Evolutionary conservation across 2,797 vertebrate species (phyloP), one percentile per base, ranked within the genome.

Genomic region (Darevskia mixta): DNA sequence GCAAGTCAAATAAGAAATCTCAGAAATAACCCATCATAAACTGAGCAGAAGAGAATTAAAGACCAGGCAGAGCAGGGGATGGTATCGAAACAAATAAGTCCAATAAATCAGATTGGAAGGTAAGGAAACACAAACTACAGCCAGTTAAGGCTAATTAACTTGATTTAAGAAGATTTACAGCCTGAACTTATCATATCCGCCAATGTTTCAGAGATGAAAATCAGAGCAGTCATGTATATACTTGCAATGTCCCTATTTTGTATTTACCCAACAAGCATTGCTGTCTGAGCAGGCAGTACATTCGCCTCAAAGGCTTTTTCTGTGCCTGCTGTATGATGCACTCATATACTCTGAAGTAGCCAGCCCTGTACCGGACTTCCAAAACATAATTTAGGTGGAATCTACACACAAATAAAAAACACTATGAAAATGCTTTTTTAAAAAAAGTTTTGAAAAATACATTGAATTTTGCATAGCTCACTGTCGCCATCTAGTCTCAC

Each of bases 151-250:
- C 49, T 71, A 38, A 67, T 64, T 58, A 67, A 75, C 8, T 15
- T 67, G 41, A 67, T 23, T 85, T 45, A 67, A 32, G 20, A 66
- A 88, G 78, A 85, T 35, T 17, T 20, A 55, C 20, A 55, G 49
- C 2, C 18, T 41, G 55, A 32, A 23, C 25, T 58, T 79, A 86
- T 38, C 8, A 38, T 55, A 72, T 49, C 66, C 9, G 64, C 25
- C 38, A 64, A 58, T 29, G 61, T 87, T 87, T 87, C 38, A 87
- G 38, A 43, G 35, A 87, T 73, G 23, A 71, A 87, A 73, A 80
- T 41, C 8, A 7, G 18, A 8, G 64, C 15, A 29, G 69, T 58
- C 17, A 55, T 55, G 29, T 72, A 27, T 20, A 41, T 23, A 29
- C 29, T 23, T 58, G 27, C 49, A 71, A 41, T 20, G 8, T 79